Conservation (phyloP, 2,113 vertebrate species). For the Xenus cinereus region DNA sequence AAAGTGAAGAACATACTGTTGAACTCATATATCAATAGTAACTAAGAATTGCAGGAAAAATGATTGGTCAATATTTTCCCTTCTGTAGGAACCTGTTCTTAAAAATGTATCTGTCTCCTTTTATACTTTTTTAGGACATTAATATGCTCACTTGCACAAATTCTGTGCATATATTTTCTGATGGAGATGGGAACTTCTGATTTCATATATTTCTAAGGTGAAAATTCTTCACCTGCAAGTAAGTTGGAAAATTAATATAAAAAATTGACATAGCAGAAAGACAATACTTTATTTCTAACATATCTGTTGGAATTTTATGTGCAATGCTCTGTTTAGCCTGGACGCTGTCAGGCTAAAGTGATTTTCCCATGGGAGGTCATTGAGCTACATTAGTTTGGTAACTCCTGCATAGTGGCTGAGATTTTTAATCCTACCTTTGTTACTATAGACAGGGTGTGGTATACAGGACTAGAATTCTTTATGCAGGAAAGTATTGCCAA, state of each 20-base stretch:
- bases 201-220: not conserved
- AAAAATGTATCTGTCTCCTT: not conserved
- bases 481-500: not conserved
- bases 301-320: not conserved
- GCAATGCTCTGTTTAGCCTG: constrained; percentile 5
- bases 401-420: not conserved
- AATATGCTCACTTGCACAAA: not conserved
- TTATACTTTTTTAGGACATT: not conserved
- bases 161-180: not conserved
- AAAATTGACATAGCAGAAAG: not conserved
- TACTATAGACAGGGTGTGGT: not conserved
- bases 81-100: not conserved
- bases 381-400: not conserved
- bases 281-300: too few species aligned
- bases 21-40: not conserved
- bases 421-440: not conserved
- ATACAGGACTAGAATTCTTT: not conserved
- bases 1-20: not conserved
- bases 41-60: not conserved
- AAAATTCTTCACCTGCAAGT: not conserved
- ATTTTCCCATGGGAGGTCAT: constrained; percentile 16
- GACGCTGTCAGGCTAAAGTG: not conserved
- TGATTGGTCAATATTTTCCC: not conserved
- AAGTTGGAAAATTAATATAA: not conserved
- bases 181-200: not conserved